Conservation (phyloP, 2,888 invertebrate species). For the Alsophila aescularia region DNA sequence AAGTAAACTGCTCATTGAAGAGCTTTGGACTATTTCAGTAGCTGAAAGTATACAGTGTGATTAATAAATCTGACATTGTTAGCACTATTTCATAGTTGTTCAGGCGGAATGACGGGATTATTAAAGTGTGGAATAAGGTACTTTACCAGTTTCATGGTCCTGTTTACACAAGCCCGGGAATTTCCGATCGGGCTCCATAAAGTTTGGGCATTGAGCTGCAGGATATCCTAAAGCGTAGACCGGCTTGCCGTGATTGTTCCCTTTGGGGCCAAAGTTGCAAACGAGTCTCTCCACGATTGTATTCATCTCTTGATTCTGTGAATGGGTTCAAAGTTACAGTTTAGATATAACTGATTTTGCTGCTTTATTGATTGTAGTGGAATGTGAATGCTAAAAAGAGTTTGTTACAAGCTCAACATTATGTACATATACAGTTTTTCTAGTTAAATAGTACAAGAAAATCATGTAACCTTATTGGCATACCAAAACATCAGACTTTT, state of each 20-base stretch:
- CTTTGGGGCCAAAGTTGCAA: slow-evolving; percentile 73
- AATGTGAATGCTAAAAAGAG: no score
- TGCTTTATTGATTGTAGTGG: background rate
- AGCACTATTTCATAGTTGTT: slow-evolving; percentile 1
- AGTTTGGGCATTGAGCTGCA: slow-evolving; percentile 62
- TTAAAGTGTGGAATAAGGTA: background rate
- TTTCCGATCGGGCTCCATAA: slow-evolving; percentile 48
- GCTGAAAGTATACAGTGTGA: slow-evolving; percentile 44
- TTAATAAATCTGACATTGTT: slow-evolving; percentile 23
- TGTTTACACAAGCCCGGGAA: slow-evolving; percentile 54
- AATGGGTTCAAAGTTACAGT: background rate
- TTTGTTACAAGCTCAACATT: no score
- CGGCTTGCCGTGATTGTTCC: slow-evolving; percentile 64
- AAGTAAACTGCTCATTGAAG: slow-evolving; percentile 59
- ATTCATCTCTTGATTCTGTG: slow-evolving; percentile 35
- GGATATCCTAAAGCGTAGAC: slow-evolving; percentile 68
- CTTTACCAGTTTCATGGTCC: slow-evolving; percentile 30
- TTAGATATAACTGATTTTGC: background rate
- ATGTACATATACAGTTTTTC: no score
- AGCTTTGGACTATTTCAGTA: slow-evolving; percentile 37
- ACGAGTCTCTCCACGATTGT: slow-evolving; percentile 63
- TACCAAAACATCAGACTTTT: no score
- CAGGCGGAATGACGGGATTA: background rate
- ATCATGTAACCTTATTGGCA: no score
- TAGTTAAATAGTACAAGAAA: no score